Base-by-base conservation (phyloP, 2,113 vertebrate species). In the Paralichthys olivaceus region DNA sequence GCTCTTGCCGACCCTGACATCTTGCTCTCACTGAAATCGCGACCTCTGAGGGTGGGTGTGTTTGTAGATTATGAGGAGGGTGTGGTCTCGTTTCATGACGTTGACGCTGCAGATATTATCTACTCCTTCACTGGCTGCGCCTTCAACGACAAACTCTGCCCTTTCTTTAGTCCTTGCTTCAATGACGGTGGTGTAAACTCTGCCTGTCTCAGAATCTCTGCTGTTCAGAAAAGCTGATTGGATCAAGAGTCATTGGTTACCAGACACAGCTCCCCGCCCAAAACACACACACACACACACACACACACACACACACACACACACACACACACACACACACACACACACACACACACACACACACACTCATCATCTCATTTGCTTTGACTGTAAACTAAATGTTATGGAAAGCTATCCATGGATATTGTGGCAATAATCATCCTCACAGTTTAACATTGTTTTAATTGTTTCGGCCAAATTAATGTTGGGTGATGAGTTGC, bases 41-140 rank as follows among this genome's bases (percentile, higher is more conserved):
- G 2, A 7, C 72, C 60, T 32, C 32, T 47, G 19, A 74, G n/a
- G 19, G 53, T 74, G 32, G 72, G 72, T 0, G 61, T 74, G 61
- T 74, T 74, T 65, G 62, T 58, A 22, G 72, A 75, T 51, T 66
- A 43, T 7, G 53, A 58, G 23, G 68, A 70, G 5, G 68, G 54
- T 4, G 5, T 70, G 55, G 65, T 68, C 47, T 55, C 74, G 4
- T 79, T 79, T 68, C 54, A 72, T 23, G 17, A 73, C 0, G 69
- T 28, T 2, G 47, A 79, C 9, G 0, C 34, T 22, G n/a, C 49
- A 34, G 63, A 26, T 56, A 19, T 62, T 15, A 34, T 79, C 12
- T 79, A 72, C 62, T 72, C 77, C 23, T 79, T 72, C 22, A 67
- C 45, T 4, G 14, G 9, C 20, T 72, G 62, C 55, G 14, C 20